Conservation (phyloP, 30 jellyfish, hydroid and myxozoan species). For the Hydractinia echinata region DNA sequence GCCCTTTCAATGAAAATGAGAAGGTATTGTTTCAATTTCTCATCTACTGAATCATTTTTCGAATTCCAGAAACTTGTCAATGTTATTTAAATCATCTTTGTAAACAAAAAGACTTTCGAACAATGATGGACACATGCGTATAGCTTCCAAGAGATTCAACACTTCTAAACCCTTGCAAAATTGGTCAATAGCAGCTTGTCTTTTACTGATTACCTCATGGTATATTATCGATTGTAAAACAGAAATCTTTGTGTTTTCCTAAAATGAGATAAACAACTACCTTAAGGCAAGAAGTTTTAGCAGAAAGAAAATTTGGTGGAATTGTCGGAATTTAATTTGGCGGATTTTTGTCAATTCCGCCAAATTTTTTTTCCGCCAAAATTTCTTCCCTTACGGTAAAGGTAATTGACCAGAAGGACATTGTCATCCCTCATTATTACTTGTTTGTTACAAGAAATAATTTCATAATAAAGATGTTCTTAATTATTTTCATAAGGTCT, state of each 20-base stretch:
- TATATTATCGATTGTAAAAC: background rate
- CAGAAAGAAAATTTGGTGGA: too few species aligned
- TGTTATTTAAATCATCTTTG: background rate
- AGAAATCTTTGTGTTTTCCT: conserved; percentile 1
- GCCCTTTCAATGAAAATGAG: background rate
- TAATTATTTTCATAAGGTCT: too few species aligned
- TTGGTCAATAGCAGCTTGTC: background rate
- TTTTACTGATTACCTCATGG: background rate
- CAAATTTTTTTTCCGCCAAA: too few species aligned
- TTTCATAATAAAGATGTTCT: too few species aligned
- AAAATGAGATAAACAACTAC: too few species aligned
- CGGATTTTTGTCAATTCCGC: too few species aligned
- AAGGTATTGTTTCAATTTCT: background rate
- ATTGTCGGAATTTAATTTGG: too few species aligned
- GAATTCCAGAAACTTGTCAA: background rate
- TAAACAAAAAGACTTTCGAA: background rate
- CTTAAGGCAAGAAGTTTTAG: too few species aligned
- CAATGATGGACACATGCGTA: background rate
- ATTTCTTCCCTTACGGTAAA: too few species aligned
- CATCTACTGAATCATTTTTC: background rate
- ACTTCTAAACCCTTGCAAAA: background rate
- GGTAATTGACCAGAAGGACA: too few species aligned
- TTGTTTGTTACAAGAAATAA: too few species aligned
- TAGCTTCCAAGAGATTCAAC: background rate
- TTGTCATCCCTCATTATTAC: too few species aligned